phyloP scores from a whole-genome alignment of 2,113 vertebrate genomes.

The Leucoraja erinaceus region DNA sequence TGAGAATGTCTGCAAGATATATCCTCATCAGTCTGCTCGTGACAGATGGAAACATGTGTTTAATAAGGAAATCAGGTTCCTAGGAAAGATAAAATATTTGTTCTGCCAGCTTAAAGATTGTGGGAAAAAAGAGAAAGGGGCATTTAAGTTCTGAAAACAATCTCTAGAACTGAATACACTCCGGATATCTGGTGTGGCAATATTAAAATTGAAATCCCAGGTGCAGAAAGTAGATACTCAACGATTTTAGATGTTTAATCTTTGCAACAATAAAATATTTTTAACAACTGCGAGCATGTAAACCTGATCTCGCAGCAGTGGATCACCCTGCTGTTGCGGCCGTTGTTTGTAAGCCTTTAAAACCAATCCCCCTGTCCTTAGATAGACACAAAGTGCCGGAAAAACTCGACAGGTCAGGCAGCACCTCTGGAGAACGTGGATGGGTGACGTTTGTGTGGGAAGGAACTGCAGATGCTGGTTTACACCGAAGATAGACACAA shows the following conservation, averaged over 20 bases:
- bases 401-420: no score
- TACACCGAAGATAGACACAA: no score
- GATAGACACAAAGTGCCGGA: no score
- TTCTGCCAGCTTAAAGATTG: not conserved
- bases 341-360: not conserved
- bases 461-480: no score
- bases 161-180: not conserved
- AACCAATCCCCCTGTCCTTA: no score
- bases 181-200: not conserved
- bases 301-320: not conserved
- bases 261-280: not conserved
- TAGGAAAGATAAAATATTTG: not conserved
- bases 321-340: not conserved
- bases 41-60: not conserved
- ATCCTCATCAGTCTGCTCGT: not conserved
- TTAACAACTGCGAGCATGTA: not conserved
- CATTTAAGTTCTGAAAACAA: not conserved
- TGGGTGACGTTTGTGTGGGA: no score
- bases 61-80: not conserved
- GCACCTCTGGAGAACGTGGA: no score
- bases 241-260: conserved; percentile 1
- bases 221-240: conserved; percentile 7
- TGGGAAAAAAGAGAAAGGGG: not conserved
- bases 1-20: not conserved
- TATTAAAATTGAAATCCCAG: not conserved